Conservation (phyloP, 2,888 invertebrate species). For the Amitus sp. region DNA sequence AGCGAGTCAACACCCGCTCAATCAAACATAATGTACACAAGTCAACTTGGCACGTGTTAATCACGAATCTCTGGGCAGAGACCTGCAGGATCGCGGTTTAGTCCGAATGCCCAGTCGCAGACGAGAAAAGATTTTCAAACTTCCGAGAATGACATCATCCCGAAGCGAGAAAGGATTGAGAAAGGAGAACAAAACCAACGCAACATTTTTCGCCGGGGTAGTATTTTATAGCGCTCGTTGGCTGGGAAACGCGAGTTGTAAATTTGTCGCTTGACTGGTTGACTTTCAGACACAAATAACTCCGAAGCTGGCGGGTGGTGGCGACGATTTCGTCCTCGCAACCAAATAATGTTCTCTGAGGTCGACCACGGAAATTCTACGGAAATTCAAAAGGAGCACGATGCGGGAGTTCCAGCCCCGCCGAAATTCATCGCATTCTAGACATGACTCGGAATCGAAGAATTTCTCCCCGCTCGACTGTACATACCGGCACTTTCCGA, state of each 20-base stretch:
- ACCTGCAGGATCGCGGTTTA: too few species aligned
- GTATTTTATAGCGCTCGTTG: conserved; percentile 17
- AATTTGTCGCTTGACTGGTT: conserved; percentile 25
- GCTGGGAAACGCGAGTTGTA: conserved; percentile 13
- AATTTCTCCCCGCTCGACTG: too few species aligned
- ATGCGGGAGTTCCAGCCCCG: conserved; percentile 15
- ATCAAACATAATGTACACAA: too few species aligned
- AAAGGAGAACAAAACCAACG: background rate
- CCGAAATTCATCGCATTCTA: conserved; percentile 11
- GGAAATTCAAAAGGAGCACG: conserved; percentile 16
- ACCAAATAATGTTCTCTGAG: conserved; percentile 35
- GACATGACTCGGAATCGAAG: background rate
- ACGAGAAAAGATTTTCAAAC: too few species aligned
- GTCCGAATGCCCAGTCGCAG: too few species aligned
- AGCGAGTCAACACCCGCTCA: too few species aligned
- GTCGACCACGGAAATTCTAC: conserved; percentile 32
- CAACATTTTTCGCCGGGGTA: conserved; percentile 10
- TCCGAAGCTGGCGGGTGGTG: conserved; percentile 8
- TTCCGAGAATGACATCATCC: too few species aligned
- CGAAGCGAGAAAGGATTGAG: background rate
- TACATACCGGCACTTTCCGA: conserved; percentile 80
- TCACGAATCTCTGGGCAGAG: too few species aligned
- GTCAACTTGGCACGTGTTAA: too few species aligned
- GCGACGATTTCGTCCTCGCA: conserved; percentile 31
- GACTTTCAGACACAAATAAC: conserved; percentile 30